These are phyloP conservation scores for Pimephales promelas DNA, from an alignment of 2,113 vertebrate species.

Conservation along the genomic window DNA sequence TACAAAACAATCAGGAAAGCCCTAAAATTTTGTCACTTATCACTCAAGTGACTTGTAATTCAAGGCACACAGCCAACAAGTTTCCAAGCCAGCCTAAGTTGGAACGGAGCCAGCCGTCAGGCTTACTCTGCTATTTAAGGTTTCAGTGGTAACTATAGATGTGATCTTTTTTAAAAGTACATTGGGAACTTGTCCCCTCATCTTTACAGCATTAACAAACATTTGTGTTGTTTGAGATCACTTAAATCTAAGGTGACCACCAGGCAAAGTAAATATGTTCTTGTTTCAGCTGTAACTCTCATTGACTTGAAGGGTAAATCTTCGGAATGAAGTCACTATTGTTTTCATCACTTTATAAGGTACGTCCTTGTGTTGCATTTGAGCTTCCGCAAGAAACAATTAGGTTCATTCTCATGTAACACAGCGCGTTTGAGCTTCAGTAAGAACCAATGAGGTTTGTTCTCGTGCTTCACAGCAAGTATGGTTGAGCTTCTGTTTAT, in stretches of 20 bases:
- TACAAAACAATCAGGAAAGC: background rate
- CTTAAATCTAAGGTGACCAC: background rate
- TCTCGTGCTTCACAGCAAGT: too few species aligned
- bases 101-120: conserved; percentile 5
- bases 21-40: background rate
- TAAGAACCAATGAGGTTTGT: too few species aligned
- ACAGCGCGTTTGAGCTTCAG: too few species aligned
- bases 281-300: background rate
- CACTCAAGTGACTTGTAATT: conserved; percentile 14
- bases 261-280: background rate
- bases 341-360: too few species aligned
- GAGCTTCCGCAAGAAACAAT: too few species aligned
- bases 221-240: conserved; percentile 6
- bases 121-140: conserved; percentile 1
- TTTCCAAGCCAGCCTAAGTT: conserved; percentile 29
- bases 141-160: background rate
- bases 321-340: too few species aligned
- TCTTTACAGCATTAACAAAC: background rate
- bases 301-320: background rate
- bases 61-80: background rate
- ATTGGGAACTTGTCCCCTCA: background rate
- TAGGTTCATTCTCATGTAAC: too few species aligned
- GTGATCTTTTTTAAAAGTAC: background rate
- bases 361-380: too few species aligned
- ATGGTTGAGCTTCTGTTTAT: too few species aligned